Evolutionary conservation across 2,797 vertebrate species (phyloP).

Genomic region (Crax fasciolata): DNA sequence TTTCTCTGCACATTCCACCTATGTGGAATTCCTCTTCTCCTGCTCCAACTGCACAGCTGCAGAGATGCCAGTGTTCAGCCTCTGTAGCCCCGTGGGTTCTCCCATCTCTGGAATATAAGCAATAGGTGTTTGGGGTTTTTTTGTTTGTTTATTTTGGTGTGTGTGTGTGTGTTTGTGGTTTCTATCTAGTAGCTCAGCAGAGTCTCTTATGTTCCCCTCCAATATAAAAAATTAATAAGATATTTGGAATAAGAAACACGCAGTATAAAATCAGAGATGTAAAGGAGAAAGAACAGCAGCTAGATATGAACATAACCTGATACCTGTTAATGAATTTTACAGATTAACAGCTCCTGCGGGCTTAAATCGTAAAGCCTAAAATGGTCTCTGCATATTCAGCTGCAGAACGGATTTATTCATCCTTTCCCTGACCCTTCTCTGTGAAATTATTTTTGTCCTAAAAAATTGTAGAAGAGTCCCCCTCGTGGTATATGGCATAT

Average conservation of each 20-base stretch:
- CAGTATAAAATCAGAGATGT: not conserved
- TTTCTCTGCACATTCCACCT: not conserved
- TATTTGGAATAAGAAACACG: not conserved
- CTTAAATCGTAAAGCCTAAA: not conserved
- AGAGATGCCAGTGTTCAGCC: not conserved
- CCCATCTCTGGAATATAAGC: not conserved
- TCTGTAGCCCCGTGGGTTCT: not conserved
- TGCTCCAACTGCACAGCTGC: accelerated
- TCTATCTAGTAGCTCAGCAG: not conserved
- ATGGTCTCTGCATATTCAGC: not conserved
- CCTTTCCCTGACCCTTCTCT: not conserved
- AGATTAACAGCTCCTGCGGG: not conserved
- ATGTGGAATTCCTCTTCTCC: accelerated
- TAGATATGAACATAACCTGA: not conserved
- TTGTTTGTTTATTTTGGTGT: not conserved
- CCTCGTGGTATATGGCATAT: not conserved
- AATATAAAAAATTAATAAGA: not conserved
- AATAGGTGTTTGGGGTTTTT: not conserved
- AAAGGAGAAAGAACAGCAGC: not conserved
- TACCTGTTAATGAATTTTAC: not conserved
- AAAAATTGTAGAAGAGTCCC: slow-evolving; percentile 15
- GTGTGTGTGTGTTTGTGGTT: not conserved
- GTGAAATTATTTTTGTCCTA: not conserved
- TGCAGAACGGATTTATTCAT: not conserved
- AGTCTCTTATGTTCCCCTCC: not conserved